Base-by-base conservation (phyloP, 2,888 invertebrate species). In the Pseudolycoriella hygida region DNA sequence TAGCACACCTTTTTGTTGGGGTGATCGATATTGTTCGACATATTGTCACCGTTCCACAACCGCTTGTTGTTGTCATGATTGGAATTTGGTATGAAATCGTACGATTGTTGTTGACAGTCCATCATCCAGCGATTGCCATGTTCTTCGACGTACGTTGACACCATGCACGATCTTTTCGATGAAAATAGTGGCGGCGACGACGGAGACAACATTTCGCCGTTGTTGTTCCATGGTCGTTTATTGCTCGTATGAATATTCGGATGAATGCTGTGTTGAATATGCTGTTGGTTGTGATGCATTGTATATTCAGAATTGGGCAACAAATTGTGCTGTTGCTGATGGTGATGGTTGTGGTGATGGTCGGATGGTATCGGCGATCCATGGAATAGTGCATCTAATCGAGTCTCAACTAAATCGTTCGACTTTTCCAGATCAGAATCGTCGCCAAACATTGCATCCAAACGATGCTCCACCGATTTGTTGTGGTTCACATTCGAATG, bases 401-500 rank as follows among this genome's bases (percentile, higher is more conserved):
- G 59, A 2, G 62, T 57, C 47, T 64, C 64, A 48, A 64, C 55
- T 31, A 53, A 58, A 47, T 64, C 64, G 2, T 51, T 52, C 10
- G 49, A 48, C 46, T 55, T 55, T 19, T 55, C 54, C 44, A 43
- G 43, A 19, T 46, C 44, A 6, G 44, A 31, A 19, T 31, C 32
- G 10, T 45, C 65, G 1, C 62, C 64, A 41, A 66, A 66, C 61
- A 66, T 65, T 10, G 64, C 62, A 47, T 66, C 65, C 32, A 65
- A 52, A 6, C 64, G 57, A 5, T 59, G 64, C 48, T 66, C 66
- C 43, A 66, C 65, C 1, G 64, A 61, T 50, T 66, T 66, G 15
- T 44, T 17, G 2, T 14, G 11, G 30, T 20, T 37, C n/a, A 44
- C 30, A 39, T 30, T 39, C 6, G 34, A 46, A 25, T 15, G 39